These are phyloP conservation scores for Odontocerum albicorne DNA, from an alignment of 2,888 invertebrate species.

Conservation along the genomic window DNA sequence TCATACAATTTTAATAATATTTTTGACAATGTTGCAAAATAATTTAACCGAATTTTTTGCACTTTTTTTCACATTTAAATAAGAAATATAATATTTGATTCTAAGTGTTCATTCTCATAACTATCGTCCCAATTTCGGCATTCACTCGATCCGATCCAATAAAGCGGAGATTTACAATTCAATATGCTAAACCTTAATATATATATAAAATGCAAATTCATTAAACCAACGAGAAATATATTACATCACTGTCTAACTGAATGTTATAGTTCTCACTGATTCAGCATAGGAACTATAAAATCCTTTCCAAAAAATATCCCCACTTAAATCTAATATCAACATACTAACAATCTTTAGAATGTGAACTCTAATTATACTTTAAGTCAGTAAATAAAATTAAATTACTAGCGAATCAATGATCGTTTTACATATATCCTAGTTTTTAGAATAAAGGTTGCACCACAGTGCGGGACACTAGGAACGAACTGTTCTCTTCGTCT, in stretches of 20 bases:
- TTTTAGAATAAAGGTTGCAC: conserved; percentile 34
- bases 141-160: not conserved
- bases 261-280: conserved; percentile 21
- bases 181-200: conserved; percentile 23
- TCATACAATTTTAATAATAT: conserved; percentile 62
- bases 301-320: conserved; percentile 40
- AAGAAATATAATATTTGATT: conserved; percentile 55
- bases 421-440: conserved; percentile 27
- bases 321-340: conserved; percentile 34
- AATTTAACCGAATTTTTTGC: conserved; percentile 56
- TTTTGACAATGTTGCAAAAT: conserved; percentile 60
- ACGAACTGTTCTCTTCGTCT: conserved; percentile 33
- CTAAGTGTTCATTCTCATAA: conserved; percentile 39
- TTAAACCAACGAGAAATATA: conserved; percentile 49
- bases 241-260: conserved; percentile 37
- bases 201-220: conserved; percentile 43
- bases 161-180: conserved; percentile 22
- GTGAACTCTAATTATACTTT: conserved; percentile 31
- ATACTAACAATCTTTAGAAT: conserved; percentile 34
- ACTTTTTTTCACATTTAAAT: conserved; percentile 52
- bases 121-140: too few species aligned
- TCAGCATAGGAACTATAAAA: conserved; percentile 57
- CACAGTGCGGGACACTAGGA: conserved; percentile 28
- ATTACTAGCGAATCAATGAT: conserved; percentile 35
- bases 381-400: conserved; percentile 34